phyloP scores from a whole-genome alignment of 37 sponge, comb jelly and placozoan species.

The Trichoplax adhaerens region DNA sequence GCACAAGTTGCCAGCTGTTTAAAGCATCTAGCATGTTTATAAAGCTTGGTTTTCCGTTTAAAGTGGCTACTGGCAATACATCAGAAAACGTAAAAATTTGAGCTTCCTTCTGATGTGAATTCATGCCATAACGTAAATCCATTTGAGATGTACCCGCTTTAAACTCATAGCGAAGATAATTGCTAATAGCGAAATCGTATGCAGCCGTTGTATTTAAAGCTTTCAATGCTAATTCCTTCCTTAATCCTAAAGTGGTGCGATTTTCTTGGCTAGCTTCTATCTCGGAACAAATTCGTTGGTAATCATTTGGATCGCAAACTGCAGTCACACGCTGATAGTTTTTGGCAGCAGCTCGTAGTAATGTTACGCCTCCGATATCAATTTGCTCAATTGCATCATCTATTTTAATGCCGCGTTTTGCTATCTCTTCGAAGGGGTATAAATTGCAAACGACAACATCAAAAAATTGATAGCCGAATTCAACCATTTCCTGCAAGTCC shows the following conservation, averaged over 20 bases:
- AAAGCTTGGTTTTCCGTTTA: constrained; percentile 9
- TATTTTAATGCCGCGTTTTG: constrained; percentile 8
- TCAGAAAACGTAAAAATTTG: constrained; percentile 11
- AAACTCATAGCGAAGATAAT: not conserved
- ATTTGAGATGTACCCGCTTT: not conserved
- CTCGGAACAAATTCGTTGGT: not conserved
- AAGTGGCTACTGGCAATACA: not conserved
- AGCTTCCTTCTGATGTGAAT: constrained; percentile 11
- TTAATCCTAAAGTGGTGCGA: not conserved
- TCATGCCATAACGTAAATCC: constrained; percentile 16
- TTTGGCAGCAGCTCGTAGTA: constrained; percentile 11
- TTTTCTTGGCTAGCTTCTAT: not conserved
- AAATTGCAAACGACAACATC: constrained; percentile 13
- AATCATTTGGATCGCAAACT: constrained; percentile 7
- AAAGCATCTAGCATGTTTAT: constrained; percentile 11
- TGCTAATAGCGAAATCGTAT: constrained; percentile 4
- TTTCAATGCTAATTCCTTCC: not conserved
- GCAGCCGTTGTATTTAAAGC: constrained; percentile 6
- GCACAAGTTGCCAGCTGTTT: constrained; percentile 14
- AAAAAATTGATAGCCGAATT: not conserved
- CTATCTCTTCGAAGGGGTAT: constrained; percentile 6
- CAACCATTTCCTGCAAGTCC: too few relatives aligned
- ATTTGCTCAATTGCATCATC: constrained; percentile 13
- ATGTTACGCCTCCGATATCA: constrained; percentile 13
- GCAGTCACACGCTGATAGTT: constrained; percentile 13